Evolutionary conservation across 2,888 invertebrate species (phyloP), one percentile per base, ranked within the genome.

Genomic region (Agrochola lychnidis): DNA sequence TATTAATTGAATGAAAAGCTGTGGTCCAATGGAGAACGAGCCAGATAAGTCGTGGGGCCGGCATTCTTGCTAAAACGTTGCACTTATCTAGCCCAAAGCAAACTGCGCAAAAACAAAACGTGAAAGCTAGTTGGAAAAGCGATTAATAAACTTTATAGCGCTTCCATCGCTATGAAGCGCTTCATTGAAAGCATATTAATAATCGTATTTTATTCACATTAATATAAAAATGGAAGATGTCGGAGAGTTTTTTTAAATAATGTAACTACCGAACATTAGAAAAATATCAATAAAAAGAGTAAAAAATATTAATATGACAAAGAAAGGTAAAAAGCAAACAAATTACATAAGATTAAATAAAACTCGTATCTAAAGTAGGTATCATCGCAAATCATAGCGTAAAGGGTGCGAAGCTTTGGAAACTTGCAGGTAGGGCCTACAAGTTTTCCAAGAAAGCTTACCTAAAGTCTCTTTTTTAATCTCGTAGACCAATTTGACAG

Each of bases 1-100:
- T 91, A 92, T 92, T 91, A 89, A 92, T 91, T 83, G 84, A 79
- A 90, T 85, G 89, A 90, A 90, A 89, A 87, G 86, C 84, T 73
- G 79, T 76, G 78, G 78, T 87, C 82, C 73, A 80, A 81, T 83
- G 64, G 83, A 88, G 87, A 79, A 78, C 76, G n/a, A 72, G 73
- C 67, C 63, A 70, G 67, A 70, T 78, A 87, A 76, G 70, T 78
- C 70, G 82, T 70, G 72, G 45, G 72, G 81, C 72, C 84, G 45
- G 73, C 89, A 90, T 90, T 91, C 90, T 81, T 73, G 76, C 19
- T 80, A 88, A 86, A 89, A 85, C 74, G 84, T 84, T 77, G 80
- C 76, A 76, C 73, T 79, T 85, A 87, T 80, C 74, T 79, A 77
- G 86, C 76, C 81, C 83, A 85, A 86, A 87, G 84, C 82, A 62